Conservation (phyloP, 2,113 vertebrate species). For the Clupea harengus region DNA sequence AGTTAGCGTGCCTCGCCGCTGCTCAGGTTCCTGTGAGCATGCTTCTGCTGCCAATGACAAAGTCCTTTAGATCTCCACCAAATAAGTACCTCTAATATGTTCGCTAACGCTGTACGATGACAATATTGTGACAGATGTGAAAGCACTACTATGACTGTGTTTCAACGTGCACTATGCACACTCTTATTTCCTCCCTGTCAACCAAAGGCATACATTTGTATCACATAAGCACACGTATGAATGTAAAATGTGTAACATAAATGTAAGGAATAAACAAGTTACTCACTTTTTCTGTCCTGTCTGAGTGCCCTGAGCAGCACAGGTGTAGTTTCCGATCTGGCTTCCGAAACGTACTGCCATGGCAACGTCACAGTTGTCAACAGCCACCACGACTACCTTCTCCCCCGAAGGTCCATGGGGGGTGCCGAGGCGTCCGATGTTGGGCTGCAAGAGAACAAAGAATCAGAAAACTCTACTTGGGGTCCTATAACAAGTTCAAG, state of each 20-base stretch:
- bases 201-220: background rate
- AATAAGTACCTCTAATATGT: background rate
- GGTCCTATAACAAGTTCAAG: background rate
- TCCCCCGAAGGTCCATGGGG: constrained; percentile 84
- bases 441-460: constrained; percentile 67
- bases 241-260: background rate
- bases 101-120: background rate
- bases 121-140: background rate
- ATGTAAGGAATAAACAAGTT: background rate
- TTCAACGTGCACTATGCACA: background rate
- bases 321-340: constrained; percentile 83
- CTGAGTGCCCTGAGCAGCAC: constrained; percentile 84
- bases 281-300: constrained; percentile 85
- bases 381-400: constrained; percentile 82
- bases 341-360: constrained; percentile 79
- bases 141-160: background rate
- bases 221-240: background rate
- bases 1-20: constrained; percentile 35
- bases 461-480: background rate
- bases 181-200: background rate
- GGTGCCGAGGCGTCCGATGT: constrained; percentile 80
- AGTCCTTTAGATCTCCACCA: background rate
- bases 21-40: constrained; percentile 33
- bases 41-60: constrained; percentile 30
- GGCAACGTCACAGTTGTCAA: constrained; percentile 80